Evolutionary conservation across 2,113 vertebrate genomes (phyloP), one percentile per base, ranked within the genome.

Genomic region (Polyodon spathula): DNA sequence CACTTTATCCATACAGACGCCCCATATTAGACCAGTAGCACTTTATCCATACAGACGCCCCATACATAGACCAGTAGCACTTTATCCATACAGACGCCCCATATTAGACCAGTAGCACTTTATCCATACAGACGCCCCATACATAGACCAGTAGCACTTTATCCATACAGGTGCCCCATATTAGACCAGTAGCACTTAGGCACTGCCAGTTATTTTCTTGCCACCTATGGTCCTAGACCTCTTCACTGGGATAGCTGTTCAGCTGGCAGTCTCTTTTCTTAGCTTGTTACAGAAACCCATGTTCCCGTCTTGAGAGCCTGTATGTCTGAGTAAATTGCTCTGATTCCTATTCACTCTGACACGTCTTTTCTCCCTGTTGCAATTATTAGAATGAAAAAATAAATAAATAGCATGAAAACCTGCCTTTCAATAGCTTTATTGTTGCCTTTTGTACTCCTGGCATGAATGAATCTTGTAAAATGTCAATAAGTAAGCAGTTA

Each of bases 361-460:
- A 69, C 37, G 16, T 72, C 68, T 59, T 74, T 74, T 68, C 61
- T 74, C 65, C 73, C 58, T 60, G 58, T 66, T 54, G 57, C 59
- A 70, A 68, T 72, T 70, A 72, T 66, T 64, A 67, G 63, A 60
- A 69, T 71, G 65, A 71, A 27, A 59, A 37, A 48, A 59, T 40
- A 60, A 70, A 66, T 70, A 64, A 67, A 72, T 57, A 58, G 59
- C 41, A 63, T 68, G 63, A 72, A 68, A 70, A 58, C 53, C 65
- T 61, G 63, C 63, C 66, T 69, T 70, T 66, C 63, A 52, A 48
- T 56, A 66, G 54, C 67, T 63, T 56, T 27, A 65, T 74, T 70
- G 69, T 74, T 68, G 56, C 51, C 15, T 59, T 63, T 50, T 54
- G 50, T 61, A 5, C 37, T 39, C 4, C 9, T 11, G 54, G 16